Conservation (phyloP, 2,888 invertebrate species). For the Petrophora chlorosata region DNA sequence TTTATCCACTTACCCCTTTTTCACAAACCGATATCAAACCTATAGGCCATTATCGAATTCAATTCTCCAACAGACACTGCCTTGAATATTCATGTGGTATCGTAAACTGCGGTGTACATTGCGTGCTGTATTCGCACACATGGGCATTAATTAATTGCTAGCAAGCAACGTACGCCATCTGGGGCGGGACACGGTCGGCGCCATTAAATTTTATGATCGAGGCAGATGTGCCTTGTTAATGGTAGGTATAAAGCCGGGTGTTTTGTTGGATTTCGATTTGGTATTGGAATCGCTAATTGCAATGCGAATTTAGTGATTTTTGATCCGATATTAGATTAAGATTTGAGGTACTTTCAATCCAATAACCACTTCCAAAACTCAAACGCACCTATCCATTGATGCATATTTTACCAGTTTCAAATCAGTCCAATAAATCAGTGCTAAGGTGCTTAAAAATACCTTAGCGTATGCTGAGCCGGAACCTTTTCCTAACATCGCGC, state of each 20-base stretch:
- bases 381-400: no score
- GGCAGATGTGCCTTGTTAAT: slow-evolving; percentile 68
- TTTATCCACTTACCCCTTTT: no score
- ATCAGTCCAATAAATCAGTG: no score
- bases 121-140: slow-evolving; percentile 68
- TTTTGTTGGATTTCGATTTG: slow-evolving; percentile 29
- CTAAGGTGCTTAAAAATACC: no score
- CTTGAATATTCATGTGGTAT: slow-evolving; percentile 72
- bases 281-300: no score
- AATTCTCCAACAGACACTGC: slow-evolving; percentile 54
- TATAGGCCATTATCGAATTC: slow-evolving; percentile 53
- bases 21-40: slow-evolving; percentile 18
- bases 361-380: no score
- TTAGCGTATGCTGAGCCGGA: no score
- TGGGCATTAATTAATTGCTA: slow-evolving; percentile 75
- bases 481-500: no score
- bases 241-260: slow-evolving; percentile 45
- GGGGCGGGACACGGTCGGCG: slow-evolving; percentile 58
- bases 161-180: slow-evolving; percentile 70
- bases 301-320: no score
- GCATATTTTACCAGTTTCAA: no score
- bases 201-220: slow-evolving; percentile 75
- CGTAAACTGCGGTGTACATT: slow-evolving; percentile 73
- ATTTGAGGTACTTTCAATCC: no score
- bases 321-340: no score